Evolutionary conservation across 2,797 vertebrate genomes (phyloP), one percentile per base, ranked within the genome.

Genomic region (Mastacembelus armatus): DNA sequence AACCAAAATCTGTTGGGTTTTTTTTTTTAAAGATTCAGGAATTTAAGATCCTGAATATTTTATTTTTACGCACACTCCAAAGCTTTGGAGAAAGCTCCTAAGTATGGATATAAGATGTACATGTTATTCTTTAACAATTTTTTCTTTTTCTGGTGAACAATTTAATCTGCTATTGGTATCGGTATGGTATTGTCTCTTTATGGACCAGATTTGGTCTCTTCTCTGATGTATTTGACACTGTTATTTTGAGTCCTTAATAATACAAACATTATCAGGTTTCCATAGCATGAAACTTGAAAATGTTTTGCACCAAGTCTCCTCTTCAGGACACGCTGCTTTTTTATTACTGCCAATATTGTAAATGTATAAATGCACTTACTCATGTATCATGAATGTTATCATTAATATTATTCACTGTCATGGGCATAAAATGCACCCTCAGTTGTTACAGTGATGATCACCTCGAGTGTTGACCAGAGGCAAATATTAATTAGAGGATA

Each of bases 161-260:
- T n/a, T n/a, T n/a, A n/a, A n/a, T n/a, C n/a, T n/a, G n/a, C n/a
- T n/a, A n/a, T n/a, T n/a, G n/a, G n/a, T n/a, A n/a, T n/a, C n/a
- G n/a, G n/a, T n/a, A n/a, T n/a, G n/a, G n/a, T n/a, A n/a, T n/a
- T 36, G 45, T 77, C 15, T 26, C 74, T 86, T 83, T 90, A 89
- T 86, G 89, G 59, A 62, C 74, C 74, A 21, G 52, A 63, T 62
- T 26, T 51, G 19, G 63, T 56, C 48, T 74, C 52, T 69, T n/a
- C n/a, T n/a, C n/a, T n/a, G n/a, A n/a, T n/a, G n/a, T n/a, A n/a
- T n/a, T n/a, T n/a, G n/a, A n/a, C n/a, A n/a, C n/a, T 51, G 57
- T 80, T 32, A 29, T 50, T 39, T 66, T 11, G 3, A 51, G 4
- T 56, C 27, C 71, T 48, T 27, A 45, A 55, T 49, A 5, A 33